Percentiles rank a stretch among this genome's conserved stretches.
phyloP scores from a whole-genome alignment of 1,140 invertebrate genomes.

The Parasteatoda tepidariorum region DNA sequence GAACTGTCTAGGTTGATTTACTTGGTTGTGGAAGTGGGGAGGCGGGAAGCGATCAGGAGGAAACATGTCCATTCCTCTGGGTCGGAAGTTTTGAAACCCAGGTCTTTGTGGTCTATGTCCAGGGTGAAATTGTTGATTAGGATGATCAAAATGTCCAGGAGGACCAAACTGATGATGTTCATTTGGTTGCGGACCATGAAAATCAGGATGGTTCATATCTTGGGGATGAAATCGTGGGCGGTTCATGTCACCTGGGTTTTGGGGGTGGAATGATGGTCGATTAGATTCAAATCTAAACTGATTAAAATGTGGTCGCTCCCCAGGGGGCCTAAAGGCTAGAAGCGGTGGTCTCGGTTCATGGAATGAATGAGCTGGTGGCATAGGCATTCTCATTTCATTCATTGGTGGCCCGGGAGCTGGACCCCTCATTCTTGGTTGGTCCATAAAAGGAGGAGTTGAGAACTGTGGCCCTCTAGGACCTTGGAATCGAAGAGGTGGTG shows the following conservation, averaged over 20 bases:
- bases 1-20: neutral
- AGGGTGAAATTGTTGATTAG: neutral
- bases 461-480: conserved; percentile 31
- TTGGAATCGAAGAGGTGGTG: conserved; percentile 4
- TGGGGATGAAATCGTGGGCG: neutral
- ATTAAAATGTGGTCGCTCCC: conserved; percentile 26
- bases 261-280: conserved; percentile 12
- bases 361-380: conserved; percentile 10
- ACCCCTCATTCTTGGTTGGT: conserved; percentile 21
- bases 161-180: no score
- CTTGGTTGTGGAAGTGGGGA: neutral
- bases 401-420: neutral
- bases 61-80: conserved; percentile 23
- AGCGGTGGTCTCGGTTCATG: conserved; percentile 17
- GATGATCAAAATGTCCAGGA: neutral
- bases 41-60: conserved; percentile 25
- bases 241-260: neutral
- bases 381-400: conserved; percentile 33
- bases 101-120: no score
- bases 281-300: conserved; percentile 24
- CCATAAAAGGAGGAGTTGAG: conserved; percentile 4
- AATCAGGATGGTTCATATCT: neutral
- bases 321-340: neutral
- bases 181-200: neutral
- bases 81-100: conserved; percentile 21